Percentiles rank a stretch among this genome's conserved stretches.
phyloP scores from a whole-genome alignment of 2,888 invertebrate genomes.

The Agonum fuliginosum region DNA sequence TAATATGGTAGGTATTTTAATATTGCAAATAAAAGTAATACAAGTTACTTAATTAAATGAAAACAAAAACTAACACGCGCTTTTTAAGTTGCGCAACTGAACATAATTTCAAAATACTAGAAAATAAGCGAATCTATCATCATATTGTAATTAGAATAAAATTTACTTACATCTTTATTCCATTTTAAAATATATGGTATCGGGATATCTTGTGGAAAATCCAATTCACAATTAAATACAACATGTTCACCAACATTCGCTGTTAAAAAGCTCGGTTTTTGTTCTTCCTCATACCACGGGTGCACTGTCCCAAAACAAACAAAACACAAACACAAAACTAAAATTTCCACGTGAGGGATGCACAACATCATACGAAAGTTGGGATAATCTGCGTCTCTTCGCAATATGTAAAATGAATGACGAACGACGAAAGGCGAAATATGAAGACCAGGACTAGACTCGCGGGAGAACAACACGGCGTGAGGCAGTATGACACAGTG shows the following conservation, averaged over 20 bases:
- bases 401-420: conserved; percentile 50
- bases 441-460: neutral
- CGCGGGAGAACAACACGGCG: conserved; percentile 6
- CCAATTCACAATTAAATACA: conserved; percentile 88
- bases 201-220: conserved; percentile 89
- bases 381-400: conserved; percentile 6
- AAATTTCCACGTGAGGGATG: conserved; percentile 52
- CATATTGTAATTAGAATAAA: neutral
- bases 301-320: conserved; percentile 50
- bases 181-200: conserved; percentile 92
- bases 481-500: conserved; percentile 9
- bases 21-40: too few relatives aligned
- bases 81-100: too few relatives aligned
- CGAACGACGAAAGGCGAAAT: conserved; percentile 21
- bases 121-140: too few relatives aligned
- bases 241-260: conserved; percentile 86
- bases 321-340: conserved; percentile 60
- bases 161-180: conserved; percentile 88
- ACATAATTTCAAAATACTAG: too few relatives aligned
- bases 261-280: conserved; percentile 71
- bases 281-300: conserved; percentile 68
- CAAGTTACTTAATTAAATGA: too few relatives aligned
- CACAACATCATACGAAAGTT: conserved; percentile 60
- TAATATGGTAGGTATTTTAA: too few relatives aligned
- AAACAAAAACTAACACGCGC: too few relatives aligned